Percentiles rank a stretch among this genome's conserved stretches.
phyloP scores from a whole-genome alignment of 2,888 invertebrate species.

The Caenorhabditis sp. region DNA sequence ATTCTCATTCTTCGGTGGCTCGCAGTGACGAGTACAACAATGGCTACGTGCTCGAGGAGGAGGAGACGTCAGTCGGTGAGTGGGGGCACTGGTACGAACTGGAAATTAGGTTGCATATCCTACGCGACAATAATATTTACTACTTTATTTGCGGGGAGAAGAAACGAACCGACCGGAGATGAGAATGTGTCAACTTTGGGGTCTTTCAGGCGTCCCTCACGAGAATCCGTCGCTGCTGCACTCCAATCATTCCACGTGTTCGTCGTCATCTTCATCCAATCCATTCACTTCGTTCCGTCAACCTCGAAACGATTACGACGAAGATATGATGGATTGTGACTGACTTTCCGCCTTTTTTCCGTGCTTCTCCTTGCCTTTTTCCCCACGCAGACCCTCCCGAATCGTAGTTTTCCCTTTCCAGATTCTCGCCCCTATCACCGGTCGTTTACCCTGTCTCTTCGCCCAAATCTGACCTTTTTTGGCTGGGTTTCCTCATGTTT shows the following conservation, averaged over 20 bases:
- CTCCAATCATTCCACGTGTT: constrained; percentile 43
- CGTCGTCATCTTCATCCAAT: constrained; percentile 54
- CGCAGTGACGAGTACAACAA: constrained; percentile 63
- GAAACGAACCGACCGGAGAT: not conserved
- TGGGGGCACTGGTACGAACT: not conserved
- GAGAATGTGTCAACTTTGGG: not conserved
- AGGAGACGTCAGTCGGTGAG: constrained; percentile 48
- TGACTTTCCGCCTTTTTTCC: constrained; percentile 1
- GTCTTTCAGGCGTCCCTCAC: not conserved
- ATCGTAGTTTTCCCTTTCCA: not conserved
- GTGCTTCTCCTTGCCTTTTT: constrained; percentile 1
- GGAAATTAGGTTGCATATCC: not conserved
- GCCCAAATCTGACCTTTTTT: constrained; percentile 3
- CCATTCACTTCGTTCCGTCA: constrained; percentile 59
- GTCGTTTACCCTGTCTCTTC: constrained; percentile 5
- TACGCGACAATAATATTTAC: constrained; percentile 7
- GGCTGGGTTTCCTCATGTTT: constrained; percentile 28
- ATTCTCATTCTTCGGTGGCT: constrained; percentile 63
- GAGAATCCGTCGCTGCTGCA: constrained; percentile 43
- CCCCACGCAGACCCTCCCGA: constrained; percentile 3
- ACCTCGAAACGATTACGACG: constrained; percentile 38
- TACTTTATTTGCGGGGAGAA: not conserved
- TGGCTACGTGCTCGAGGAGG: constrained; percentile 63
- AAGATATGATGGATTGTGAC: constrained; percentile 64
- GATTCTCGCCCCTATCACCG: constrained; percentile 41